These are phyloP conservation scores for Platalea minor DNA, from an alignment of 2,797 vertebrate species.

Conservation along the genomic window DNA sequence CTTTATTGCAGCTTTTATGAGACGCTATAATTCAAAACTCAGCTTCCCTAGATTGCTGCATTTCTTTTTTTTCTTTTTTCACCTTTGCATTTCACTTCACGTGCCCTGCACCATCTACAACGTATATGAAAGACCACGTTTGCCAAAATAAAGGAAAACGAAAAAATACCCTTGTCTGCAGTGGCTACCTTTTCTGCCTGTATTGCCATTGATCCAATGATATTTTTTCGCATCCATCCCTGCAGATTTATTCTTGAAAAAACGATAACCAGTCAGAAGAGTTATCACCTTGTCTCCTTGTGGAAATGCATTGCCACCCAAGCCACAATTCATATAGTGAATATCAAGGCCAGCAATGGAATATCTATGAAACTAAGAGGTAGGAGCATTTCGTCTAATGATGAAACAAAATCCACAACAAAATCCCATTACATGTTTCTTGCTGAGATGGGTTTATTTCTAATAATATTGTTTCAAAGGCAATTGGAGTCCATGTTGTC, in stretches of 20 bases:
- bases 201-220: conserved; percentile 11
- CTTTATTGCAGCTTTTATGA: conserved; percentile 50
- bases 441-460: not conserved
- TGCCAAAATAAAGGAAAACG: conserved; percentile 1
- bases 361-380: not conserved
- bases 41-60: not conserved
- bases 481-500: not conserved
- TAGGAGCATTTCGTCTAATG: not conserved
- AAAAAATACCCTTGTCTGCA: not conserved
- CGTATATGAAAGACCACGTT: not conserved
- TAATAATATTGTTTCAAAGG: not conserved
- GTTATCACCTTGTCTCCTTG: conserved; percentile 28
- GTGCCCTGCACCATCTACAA: not conserved
- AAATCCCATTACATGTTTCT: not conserved
- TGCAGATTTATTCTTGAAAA: conserved; percentile 24
- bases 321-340: conserved; percentile 22
- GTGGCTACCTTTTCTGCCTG: not conserved
- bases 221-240: not conserved
- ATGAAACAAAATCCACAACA: not conserved
- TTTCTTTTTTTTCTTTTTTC: not conserved
- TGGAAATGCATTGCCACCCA: conserved; percentile 28
- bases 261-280: conserved; percentile 7
- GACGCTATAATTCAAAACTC: conserved; percentile 21
- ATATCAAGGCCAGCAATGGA: conserved; percentile 6
- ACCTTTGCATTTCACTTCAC: conserved; percentile 20